Percentiles rank a stretch among this genome's conserved stretches.
Conservation (phyloP, 2,113 vertebrate genomes). For the Trinectes maculatus region DNA sequence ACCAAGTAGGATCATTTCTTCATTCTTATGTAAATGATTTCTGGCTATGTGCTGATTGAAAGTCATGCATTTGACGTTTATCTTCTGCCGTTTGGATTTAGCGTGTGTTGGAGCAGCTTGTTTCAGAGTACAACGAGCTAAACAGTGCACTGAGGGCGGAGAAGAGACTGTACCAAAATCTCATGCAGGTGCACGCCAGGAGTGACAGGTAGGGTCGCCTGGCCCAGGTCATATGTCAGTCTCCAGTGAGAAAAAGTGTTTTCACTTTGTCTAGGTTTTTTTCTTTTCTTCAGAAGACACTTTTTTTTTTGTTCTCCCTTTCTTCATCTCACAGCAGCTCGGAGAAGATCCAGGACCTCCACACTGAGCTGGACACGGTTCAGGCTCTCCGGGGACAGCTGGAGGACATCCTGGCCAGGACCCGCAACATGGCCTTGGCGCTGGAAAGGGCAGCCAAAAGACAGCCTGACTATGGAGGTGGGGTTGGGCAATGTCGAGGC, state of each 20-base stretch:
- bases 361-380: conserved; percentile 88
- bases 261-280: neutral
- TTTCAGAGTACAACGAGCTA: conserved; percentile 87
- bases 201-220: conserved; percentile 84
- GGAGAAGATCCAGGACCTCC: conserved; percentile 84
- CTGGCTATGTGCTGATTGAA: neutral
- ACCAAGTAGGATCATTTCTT: conserved; percentile 79
- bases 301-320: neutral
- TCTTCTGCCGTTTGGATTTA: conserved; percentile 38
- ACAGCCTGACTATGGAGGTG: conserved; percentile 92
- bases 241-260: neutral
- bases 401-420: conserved; percentile 91
- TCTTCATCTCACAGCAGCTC: conserved; percentile 69
- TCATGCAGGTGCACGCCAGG: conserved; percentile 83
- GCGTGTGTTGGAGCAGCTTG: conserved; percentile 87
- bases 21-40: neutral
- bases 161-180: conserved; percentile 89
- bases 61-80: neutral
- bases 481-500: conserved; percentile 89
- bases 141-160: conserved; percentile 91
- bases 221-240: neutral
- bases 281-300: neutral
- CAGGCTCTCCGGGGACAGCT: conserved; percentile 89
- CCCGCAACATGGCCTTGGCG: conserved; percentile 84
- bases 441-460: conserved; percentile 85